phyloP scores from a whole-genome alignment of 2,888 invertebrate genomes.

The Lydus trimaculatus region DNA sequence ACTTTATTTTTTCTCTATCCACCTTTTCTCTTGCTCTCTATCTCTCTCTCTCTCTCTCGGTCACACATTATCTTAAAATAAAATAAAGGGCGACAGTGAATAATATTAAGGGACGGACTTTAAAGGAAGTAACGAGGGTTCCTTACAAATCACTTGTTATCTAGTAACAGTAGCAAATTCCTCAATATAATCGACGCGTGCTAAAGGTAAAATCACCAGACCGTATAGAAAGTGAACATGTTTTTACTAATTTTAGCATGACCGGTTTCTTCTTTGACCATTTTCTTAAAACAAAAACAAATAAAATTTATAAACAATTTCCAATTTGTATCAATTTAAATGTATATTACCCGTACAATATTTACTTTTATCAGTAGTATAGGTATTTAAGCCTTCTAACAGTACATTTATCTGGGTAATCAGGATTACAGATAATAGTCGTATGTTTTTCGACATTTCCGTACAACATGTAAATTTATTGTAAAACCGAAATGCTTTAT shows the following conservation, averaged over 20 bases:
- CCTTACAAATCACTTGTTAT: constrained; percentile 31
- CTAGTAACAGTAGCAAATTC: constrained; percentile 23
- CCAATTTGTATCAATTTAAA: neutral
- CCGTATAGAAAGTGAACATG: constrained; percentile 24
- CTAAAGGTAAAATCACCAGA: constrained; percentile 24
- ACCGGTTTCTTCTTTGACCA: neutral
- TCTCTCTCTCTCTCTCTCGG: too few relatives aligned
- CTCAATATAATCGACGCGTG: constrained; percentile 17
- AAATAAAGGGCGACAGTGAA: constrained; percentile 22
- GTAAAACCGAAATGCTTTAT: constrained; percentile 44
- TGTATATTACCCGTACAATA: neutral
- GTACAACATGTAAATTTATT: constrained; percentile 47
- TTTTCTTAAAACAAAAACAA: neutral
- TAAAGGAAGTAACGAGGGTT: constrained; percentile 14
- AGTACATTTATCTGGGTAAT: constrained; percentile 45
- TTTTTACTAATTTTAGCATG: constrained; percentile 10
- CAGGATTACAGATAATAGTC: constrained; percentile 46
- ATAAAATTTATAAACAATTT: neutral
- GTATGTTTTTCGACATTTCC: constrained; percentile 47
- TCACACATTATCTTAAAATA: neutral
- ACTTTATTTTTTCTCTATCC: neutral
- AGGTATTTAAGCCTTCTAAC: constrained; percentile 46
- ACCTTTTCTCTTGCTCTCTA: neutral
- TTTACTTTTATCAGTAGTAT: constrained; percentile 48
- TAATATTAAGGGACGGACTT: constrained; percentile 18